Conservation (phyloP, 2,113 vertebrate species). For the Chaetura pelagica region DNA sequence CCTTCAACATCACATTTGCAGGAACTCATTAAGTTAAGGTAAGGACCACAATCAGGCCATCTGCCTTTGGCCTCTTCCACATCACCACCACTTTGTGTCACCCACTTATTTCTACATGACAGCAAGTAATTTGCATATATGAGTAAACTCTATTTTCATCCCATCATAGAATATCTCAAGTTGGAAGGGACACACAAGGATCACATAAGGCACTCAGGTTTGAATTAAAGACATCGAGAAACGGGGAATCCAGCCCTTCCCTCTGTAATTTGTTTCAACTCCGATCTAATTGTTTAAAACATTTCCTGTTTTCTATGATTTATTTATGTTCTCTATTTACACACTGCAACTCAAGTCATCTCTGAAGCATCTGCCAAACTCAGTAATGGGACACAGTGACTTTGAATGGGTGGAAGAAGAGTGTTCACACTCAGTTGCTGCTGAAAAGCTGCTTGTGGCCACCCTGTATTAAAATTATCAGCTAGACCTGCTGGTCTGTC, state of each 20-base stretch:
- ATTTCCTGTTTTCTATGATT: background rate
- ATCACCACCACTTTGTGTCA: too few species aligned
- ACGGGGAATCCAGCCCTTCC: background rate
- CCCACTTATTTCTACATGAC: background rate
- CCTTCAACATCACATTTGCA: background rate
- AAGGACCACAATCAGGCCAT: background rate
- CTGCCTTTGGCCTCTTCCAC: background rate
- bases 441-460: background rate
- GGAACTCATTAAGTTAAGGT: background rate
- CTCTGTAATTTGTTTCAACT: background rate
- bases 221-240: background rate
- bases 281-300: background rate
- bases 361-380: background rate
- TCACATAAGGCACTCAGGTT: background rate
- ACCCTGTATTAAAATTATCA: background rate
- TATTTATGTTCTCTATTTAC: background rate
- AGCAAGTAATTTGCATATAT: background rate
- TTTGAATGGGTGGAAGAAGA: background rate
- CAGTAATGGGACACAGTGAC: background rate
- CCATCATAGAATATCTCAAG: background rate
- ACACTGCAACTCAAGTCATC: accelerated
- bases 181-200: background rate
- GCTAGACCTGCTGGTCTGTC: background rate
- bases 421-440: background rate
- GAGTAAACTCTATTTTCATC: background rate